A percentile compares a stretch with the other conserved stretches of the same genome.
Conservation (phyloP, 2,888 invertebrate genomes). For the Drosophila mulleri region DNA sequence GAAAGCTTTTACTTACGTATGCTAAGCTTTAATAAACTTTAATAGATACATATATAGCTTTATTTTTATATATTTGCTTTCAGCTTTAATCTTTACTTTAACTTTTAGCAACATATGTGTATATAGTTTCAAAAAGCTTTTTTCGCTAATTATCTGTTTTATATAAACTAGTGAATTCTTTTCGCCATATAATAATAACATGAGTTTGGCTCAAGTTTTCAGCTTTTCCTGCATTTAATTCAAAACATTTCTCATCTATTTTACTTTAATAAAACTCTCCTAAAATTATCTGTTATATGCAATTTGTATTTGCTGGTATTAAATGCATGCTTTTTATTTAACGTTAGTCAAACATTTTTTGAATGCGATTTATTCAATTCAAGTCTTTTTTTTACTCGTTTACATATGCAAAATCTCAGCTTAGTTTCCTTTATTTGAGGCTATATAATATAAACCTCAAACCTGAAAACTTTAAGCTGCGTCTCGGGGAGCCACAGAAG, state of each 20-base stretch:
- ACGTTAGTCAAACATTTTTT: not conserved
- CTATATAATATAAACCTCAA: no score
- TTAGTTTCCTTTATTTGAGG: not conserved
- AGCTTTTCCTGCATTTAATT: accelerated
- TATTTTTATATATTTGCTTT: not conserved
- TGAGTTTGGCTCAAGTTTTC: not conserved
- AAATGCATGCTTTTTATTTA: no score
- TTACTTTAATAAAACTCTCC: no score
- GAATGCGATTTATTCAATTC: not conserved
- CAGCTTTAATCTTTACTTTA: not conserved
- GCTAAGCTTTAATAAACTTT: not conserved
- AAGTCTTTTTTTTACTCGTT: not conserved
- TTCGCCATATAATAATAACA: not conserved
- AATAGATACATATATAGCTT: no score
- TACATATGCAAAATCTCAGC: not conserved
- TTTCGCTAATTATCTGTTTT: not conserved
- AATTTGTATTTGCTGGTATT: not conserved
- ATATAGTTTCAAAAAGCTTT: not conserved
- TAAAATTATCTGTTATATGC: no score
- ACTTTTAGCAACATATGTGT: not conserved
- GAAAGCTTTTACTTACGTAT: no score
- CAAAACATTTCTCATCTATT: no score
- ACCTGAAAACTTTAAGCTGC: not conserved
- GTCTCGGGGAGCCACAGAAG: not conserved
- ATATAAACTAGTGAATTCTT: not conserved